Evolutionary conservation across 2,888 invertebrate species (phyloP).

Genomic region (Hyposoter didymator): DNA sequence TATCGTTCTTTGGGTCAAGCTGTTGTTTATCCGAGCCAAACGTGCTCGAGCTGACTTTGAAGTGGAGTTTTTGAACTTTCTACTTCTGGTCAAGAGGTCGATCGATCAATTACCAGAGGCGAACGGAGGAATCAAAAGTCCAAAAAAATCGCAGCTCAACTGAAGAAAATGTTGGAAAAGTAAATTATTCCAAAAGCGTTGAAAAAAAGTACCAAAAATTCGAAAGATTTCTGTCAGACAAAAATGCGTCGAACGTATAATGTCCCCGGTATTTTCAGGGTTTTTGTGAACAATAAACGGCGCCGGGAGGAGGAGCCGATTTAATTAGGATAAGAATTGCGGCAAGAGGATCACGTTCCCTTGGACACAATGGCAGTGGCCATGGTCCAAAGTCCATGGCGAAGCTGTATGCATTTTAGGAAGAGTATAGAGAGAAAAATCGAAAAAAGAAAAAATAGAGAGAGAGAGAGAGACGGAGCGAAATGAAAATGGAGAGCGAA

Average conservation of each 20-base stretch:
- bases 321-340: conserved; percentile 83
- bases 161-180: background rate
- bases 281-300: conserved; percentile 66
- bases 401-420: conserved; percentile 36
- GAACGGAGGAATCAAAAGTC: background rate
- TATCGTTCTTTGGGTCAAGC: conserved; percentile 9
- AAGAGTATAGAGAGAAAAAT: conserved; percentile 25
- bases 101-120: background rate
- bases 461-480: conserved; percentile 39
- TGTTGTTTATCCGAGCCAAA: background rate
- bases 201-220: conserved; percentile 10
- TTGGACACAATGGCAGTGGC: conserved; percentile 66
- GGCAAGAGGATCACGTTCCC: conserved; percentile 73
- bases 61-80: background rate
- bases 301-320: conserved; percentile 72
- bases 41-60: background rate
- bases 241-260: conserved; percentile 37
- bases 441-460: conserved; percentile 18
- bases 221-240: conserved; percentile 36
- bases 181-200: background rate
- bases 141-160: background rate
- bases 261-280: conserved; percentile 51
- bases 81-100: no score
- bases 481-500: conserved; percentile 43
- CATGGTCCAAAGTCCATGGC: conserved; percentile 54